phyloP scores from a whole-genome alignment of 2,113 vertebrate species.

The Dasypus novemcinctus region DNA sequence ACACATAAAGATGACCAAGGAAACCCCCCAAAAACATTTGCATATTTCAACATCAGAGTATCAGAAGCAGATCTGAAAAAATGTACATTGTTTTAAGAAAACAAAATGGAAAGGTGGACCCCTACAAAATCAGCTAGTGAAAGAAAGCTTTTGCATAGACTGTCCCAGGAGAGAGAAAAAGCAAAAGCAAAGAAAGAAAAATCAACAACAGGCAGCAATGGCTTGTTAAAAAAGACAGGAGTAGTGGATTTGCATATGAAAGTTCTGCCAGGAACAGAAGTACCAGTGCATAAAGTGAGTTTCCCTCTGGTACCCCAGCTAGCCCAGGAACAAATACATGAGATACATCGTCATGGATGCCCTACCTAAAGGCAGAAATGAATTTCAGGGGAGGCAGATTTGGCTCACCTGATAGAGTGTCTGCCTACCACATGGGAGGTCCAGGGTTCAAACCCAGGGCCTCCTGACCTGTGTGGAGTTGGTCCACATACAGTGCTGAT shows the following conservation, averaged over 20 bases:
- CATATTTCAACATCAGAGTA: slow-evolving; percentile 90
- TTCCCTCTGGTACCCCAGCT: neutral
- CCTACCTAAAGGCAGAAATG: neutral
- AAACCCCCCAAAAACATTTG: slow-evolving; percentile 90
- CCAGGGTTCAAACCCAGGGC: too few species aligned
- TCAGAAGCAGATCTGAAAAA: slow-evolving; percentile 88
- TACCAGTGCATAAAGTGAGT: slow-evolving; percentile 92
- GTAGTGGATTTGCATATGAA: slow-evolving; percentile 92
- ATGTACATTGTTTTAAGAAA: slow-evolving; percentile 82
- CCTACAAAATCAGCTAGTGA: too few species aligned
- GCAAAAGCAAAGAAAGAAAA: slow-evolving; percentile 42
- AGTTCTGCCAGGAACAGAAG: slow-evolving; percentile 95
- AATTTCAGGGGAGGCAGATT: too few species aligned
- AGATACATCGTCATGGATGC: neutral
- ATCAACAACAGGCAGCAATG: slow-evolving; percentile 36
- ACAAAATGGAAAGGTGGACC: neutral
- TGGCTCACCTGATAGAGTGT: too few species aligned
- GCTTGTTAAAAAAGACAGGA: slow-evolving; percentile 85
- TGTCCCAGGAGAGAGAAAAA: slow-evolving; percentile 88
- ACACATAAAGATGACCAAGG: slow-evolving; percentile 90
- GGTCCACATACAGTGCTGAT: too few species aligned
- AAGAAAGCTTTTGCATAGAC: slow-evolving; percentile 76
- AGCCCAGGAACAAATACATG: neutral
- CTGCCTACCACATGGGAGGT: too few species aligned
- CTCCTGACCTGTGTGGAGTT: too few species aligned